Evolutionary conservation across 2,113 vertebrate genomes (phyloP).

Genomic region (Bufo bufo): DNA sequence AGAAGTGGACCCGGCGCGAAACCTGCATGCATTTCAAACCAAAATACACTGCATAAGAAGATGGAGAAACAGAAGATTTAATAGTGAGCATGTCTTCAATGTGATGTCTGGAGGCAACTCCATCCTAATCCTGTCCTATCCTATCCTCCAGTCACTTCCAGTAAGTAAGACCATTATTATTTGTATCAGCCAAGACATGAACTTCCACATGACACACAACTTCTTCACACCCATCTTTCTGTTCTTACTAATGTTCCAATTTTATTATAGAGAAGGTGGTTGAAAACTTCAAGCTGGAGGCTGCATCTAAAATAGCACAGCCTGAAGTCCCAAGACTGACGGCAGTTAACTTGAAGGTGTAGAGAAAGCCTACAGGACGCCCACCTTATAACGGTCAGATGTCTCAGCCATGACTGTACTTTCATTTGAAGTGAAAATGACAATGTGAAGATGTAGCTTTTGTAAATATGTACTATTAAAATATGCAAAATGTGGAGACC

Average conservation of each 20-base stretch:
- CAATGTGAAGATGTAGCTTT: no score
- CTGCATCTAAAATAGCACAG: neutral
- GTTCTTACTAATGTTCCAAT: neutral
- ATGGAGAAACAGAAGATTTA: no score
- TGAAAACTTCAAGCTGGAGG: neutral
- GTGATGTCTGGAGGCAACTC: no score
- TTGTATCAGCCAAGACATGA: no score
- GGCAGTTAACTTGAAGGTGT: neutral
- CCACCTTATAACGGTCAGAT: slow-evolving; percentile 28
- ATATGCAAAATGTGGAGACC: neutral
- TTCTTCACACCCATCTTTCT: neutral
- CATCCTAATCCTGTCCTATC: no score
- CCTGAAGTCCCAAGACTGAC: slow-evolving; percentile 5
- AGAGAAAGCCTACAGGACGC: slow-evolving; percentile 22
- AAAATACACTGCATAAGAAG: no score
- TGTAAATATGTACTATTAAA: neutral
- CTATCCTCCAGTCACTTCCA: no score
- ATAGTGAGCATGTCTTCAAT: no score
- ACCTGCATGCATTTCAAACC: no score
- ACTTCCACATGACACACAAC: no score
- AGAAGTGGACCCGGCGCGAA: no score
- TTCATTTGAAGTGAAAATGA: neutral
- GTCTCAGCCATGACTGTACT: neutral
- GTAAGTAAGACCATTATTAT: no score
- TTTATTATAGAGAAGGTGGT: neutral